A percentile compares a stretch with the other conserved stretches of the same genome.
phyloP scores from a whole-genome alignment of 2,888 invertebrate species.

The Eudemis profundana region DNA sequence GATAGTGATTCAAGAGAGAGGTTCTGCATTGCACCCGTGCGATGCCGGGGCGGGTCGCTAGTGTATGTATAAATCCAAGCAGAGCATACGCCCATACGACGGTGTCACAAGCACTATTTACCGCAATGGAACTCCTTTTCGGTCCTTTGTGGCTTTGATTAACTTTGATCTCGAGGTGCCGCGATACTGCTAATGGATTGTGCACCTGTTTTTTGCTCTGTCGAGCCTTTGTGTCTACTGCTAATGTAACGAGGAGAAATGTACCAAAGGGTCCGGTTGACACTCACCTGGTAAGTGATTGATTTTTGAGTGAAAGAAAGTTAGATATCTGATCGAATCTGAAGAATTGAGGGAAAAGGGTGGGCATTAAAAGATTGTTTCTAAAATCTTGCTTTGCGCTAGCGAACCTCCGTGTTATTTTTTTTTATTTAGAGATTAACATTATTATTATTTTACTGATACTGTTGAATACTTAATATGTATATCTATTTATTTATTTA shows the following conservation, averaged over 20 bases:
- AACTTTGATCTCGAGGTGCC: slow-evolving; percentile 84
- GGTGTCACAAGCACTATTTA: slow-evolving; percentile 57
- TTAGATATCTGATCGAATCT: not conserved
- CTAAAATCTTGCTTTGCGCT: too few relatives aligned
- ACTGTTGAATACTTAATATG: too few relatives aligned
- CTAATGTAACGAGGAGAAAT: slow-evolving; percentile 17
- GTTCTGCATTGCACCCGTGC: too few relatives aligned
- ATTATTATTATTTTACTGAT: too few relatives aligned
- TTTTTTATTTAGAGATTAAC: too few relatives aligned
- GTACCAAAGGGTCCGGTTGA: not conserved
- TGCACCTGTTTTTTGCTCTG: slow-evolving; percentile 55
- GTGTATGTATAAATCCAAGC: slow-evolving; percentile 48
- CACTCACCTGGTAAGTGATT: slow-evolving; percentile 29
- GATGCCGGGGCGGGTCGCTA: too few relatives aligned
- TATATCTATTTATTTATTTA: too few relatives aligned
- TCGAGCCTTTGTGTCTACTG: slow-evolving; percentile 9
- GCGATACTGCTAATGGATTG: slow-evolving; percentile 73
- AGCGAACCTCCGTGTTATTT: too few relatives aligned
- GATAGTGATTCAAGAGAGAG: too few relatives aligned
- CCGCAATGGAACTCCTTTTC: slow-evolving; percentile 79
- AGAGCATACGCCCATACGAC: slow-evolving; percentile 57
- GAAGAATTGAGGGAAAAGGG: too few relatives aligned
- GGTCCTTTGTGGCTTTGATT: slow-evolving; percentile 83
- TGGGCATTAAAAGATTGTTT: too few relatives aligned
- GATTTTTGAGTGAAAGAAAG: not conserved